Percentiles rank a stretch among this genome's conserved stretches.
phyloP scores from a whole-genome alignment of 2,113 vertebrate genomes.

The Vombatus ursinus region DNA sequence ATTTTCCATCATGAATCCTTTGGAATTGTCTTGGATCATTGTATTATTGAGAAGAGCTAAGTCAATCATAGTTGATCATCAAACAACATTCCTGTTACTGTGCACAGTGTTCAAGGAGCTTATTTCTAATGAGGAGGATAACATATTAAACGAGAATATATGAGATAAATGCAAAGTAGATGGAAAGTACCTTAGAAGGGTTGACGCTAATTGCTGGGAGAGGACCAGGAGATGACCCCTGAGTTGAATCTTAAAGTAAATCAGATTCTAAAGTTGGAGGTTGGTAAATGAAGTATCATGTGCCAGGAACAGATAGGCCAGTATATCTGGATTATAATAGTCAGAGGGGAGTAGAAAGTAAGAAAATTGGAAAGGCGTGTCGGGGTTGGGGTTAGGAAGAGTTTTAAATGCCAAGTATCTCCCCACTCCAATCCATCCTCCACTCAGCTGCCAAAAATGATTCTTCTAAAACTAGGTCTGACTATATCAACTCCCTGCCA shows the following conservation, averaged over 20 bases:
- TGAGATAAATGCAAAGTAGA: neutral
- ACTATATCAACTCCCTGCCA: neutral
- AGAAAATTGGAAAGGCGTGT: neutral
- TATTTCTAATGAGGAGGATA: neutral
- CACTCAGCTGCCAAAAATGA: neutral
- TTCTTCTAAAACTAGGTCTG: too few relatives aligned
- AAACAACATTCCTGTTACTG: neutral
- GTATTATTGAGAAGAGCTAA: neutral
- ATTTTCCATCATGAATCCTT: neutral
- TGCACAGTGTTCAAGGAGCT: neutral
- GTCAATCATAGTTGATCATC: neutral
- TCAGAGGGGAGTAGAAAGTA: neutral
- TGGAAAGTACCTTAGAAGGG: neutral
- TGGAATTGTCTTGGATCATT: neutral
- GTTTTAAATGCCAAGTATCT: neutral
- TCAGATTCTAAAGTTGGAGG: neutral
- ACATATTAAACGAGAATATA: neutral
- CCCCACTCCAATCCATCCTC: neutral
- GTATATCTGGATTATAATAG: neutral
- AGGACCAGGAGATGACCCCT: neutral
- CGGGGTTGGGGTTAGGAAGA: neutral
- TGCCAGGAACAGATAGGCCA: neutral
- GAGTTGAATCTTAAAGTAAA: neutral
- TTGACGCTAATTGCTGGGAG: neutral
- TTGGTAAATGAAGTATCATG: neutral